Conservation (phyloP, 1,140 invertebrate species). For the Portunus trituberculatus region DNA sequence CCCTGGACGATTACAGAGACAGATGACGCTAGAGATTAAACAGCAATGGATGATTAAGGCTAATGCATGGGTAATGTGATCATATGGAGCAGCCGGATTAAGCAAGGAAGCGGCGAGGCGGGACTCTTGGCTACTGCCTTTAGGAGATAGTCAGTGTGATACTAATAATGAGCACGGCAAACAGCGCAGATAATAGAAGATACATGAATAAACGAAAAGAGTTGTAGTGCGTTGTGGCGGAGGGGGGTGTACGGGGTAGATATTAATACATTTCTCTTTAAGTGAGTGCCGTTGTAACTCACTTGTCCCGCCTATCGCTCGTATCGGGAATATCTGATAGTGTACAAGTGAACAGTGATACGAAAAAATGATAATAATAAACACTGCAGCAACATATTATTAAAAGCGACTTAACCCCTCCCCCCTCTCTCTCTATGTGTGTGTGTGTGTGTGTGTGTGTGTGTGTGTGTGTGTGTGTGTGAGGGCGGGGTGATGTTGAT, state of each 20-base stretch:
- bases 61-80: conserved; percentile 2
- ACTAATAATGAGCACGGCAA: not conserved
- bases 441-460: too few relatives aligned
- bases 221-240: too few relatives aligned
- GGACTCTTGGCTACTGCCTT: not conserved
- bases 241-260: not conserved
- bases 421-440: not conserved
- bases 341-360: not conserved
- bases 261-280: conserved; percentile 15
- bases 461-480: too few relatives aligned
- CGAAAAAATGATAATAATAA: not conserved
- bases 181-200: not conserved
- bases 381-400: not conserved
- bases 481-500: too few relatives aligned
- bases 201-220: not conserved
- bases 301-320: not conserved
- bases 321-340: not conserved
- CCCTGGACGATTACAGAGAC: not conserved
- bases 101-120: not conserved
- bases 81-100: not conserved
- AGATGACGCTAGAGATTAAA: not conserved
- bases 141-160: not conserved
- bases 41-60: not conserved
- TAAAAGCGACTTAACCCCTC: not conserved
- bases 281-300: not conserved